Evolutionary conservation across 2,113 vertebrate genomes (phyloP).

Genomic region (Papio anubis): DNA sequence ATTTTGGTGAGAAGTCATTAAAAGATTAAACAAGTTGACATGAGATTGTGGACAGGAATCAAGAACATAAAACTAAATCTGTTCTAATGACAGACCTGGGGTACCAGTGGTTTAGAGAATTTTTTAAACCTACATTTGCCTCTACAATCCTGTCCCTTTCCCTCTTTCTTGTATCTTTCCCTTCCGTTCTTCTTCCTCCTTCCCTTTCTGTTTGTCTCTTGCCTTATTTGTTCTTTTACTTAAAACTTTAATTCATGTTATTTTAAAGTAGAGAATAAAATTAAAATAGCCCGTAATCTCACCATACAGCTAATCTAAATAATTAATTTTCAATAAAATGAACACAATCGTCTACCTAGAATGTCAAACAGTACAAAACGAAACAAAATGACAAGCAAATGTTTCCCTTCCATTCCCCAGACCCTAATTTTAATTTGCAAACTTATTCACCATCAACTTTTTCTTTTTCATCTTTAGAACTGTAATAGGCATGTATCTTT

Average conservation of each 20-base stretch:
- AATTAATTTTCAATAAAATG: slow-evolving; percentile 22
- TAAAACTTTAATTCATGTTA: not conserved
- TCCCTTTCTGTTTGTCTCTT: not conserved
- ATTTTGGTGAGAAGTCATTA: not conserved
- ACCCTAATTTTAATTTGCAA: not conserved
- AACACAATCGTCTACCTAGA: not conserved
- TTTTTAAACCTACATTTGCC: not conserved
- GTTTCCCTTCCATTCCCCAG: not conserved
- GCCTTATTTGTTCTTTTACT: not conserved
- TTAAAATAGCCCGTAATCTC: not conserved
- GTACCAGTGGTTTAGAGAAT: not conserved
- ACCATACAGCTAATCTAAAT: not conserved
- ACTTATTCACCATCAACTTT: not conserved
- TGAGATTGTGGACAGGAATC: not conserved
- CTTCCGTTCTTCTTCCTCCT: not conserved
- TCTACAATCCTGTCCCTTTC: not conserved
- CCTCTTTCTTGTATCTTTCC: not conserved
- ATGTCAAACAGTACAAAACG: not conserved
- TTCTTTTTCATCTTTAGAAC: not conserved
- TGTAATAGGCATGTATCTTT: not conserved
- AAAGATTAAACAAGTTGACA: not conserved
- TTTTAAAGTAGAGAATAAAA: not conserved
- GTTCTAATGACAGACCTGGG: not conserved
- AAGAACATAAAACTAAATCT: not conserved
- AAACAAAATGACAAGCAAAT: not conserved